Evolutionary conservation across 2,888 invertebrate species (phyloP).

Genomic region (Drosophila percnosoma): DNA sequence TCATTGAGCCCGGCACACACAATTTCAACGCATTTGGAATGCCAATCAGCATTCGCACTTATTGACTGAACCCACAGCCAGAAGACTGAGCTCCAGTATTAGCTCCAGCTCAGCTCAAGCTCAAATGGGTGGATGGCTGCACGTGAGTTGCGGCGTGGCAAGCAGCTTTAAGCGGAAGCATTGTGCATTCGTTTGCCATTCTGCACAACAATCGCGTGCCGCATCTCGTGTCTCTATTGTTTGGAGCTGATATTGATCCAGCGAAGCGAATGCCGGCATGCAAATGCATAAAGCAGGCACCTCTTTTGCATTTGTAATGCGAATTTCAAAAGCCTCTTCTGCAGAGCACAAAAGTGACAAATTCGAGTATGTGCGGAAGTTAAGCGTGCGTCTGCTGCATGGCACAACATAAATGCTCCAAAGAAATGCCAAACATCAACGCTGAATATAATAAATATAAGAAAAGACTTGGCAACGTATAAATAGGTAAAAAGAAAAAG

Average conservation of each 20-base stretch:
- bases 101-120: conserved; percentile 13
- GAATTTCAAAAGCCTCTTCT: conserved; percentile 43
- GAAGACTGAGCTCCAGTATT: conserved; percentile 10
- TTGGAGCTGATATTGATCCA: conserved; percentile 39
- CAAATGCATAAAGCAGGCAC: conserved; percentile 54
- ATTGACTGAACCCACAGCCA: conserved; percentile 48
- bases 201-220: conserved; percentile 57
- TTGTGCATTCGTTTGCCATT: conserved; percentile 55
- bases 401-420: conserved; percentile 41
- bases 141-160: conserved; percentile 17
- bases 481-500: too few species aligned
- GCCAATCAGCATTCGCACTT: conserved; percentile 70
- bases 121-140: conserved; percentile 11
- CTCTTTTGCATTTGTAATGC: conserved; percentile 69
- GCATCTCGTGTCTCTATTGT: conserved; percentile 46
- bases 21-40: conserved; percentile 62
- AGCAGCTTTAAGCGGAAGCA: conserved; percentile 57
- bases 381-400: conserved; percentile 27
- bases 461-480: too few species aligned
- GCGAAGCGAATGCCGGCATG: conserved; percentile 39
- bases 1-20: not conserved
- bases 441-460: not conserved
- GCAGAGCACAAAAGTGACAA: conserved; percentile 12
- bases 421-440: conserved; percentile 11
- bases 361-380: conserved; percentile 42